A percentile compares a stretch with the other conserved stretches of the same genome.
Conservation (phyloP, 2,113 vertebrate genomes). For the Centrocercus urophasianus region DNA sequence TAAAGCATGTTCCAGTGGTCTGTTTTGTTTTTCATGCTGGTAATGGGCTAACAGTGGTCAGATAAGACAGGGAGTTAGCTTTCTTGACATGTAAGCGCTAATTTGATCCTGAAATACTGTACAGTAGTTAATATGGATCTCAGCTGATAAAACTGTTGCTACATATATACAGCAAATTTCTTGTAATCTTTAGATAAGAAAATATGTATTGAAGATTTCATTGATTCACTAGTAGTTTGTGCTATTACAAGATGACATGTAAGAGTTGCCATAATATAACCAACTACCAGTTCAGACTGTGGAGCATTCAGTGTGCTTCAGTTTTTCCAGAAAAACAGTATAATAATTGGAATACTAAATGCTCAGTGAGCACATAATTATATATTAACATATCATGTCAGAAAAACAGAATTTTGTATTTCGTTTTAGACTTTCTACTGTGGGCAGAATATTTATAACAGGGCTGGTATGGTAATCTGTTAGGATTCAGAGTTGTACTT, state of each 20-base stretch:
- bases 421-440: not conserved
- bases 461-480: too few relatives aligned
- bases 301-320: not conserved
- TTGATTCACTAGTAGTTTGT: not conserved
- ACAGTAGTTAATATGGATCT: not conserved
- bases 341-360: not conserved
- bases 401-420: not conserved
- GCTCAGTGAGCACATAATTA: not conserved
- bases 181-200: not conserved
- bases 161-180: too few relatives aligned
- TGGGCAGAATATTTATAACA: not conserved
- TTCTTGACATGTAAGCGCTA: not conserved
- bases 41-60: not conserved
- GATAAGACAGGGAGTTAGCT: not conserved
- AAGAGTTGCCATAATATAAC: not conserved
- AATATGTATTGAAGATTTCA: not conserved
- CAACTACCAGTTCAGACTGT: not conserved
- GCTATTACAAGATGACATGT: not conserved
- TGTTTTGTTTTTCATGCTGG: not conserved
- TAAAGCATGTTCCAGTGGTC: not conserved
- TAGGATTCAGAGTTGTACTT: not conserved
- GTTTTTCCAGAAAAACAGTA: not conserved
- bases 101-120: not conserved
- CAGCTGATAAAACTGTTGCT: not conserved
- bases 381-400: not conserved